Evolutionary conservation across 1,140 invertebrate species (phyloP).

Genomic region (Zaprionus ornatus): DNA sequence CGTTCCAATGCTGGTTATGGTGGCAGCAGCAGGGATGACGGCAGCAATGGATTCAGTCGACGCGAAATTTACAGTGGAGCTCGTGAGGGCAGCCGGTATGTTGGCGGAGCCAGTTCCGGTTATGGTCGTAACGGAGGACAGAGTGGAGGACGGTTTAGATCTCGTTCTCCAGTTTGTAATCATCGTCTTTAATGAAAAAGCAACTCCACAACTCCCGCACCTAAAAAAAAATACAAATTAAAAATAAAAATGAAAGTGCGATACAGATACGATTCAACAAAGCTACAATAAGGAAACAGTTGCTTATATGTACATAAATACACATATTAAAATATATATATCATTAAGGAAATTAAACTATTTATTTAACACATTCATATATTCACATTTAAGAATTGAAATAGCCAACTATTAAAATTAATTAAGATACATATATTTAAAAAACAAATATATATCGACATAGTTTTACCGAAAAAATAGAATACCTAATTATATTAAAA

Average conservation of each 20-base stretch:
- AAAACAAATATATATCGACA: constrained; percentile 39
- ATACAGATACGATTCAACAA: constrained; percentile 32
- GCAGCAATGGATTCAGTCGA: constrained; percentile 77
- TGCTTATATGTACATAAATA: constrained; percentile 50
- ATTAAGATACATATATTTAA: constrained; percentile 46
- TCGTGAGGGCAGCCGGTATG: constrained; percentile 83
- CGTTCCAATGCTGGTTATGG: constrained; percentile 83
- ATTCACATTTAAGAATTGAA: constrained; percentile 52
- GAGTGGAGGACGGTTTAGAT: constrained; percentile 76
- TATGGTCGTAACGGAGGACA: constrained; percentile 83
- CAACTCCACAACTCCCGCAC: constrained; percentile 29
- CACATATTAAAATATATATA: constrained; percentile 40
- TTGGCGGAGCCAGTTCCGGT: constrained; percentile 78
- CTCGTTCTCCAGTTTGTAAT: constrained; percentile 71
- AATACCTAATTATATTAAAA: constrained; percentile 49
- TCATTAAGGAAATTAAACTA: constrained; percentile 43
- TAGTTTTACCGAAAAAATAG: constrained; percentile 49
- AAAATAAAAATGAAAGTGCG: constrained; percentile 43
- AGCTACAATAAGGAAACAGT: constrained; percentile 29
- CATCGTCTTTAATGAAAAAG: constrained; percentile 72
- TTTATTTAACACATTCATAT: constrained; percentile 47
- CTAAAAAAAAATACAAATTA: constrained; percentile 44
- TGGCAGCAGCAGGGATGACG: constrained; percentile 66
- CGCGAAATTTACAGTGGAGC: constrained; percentile 81
- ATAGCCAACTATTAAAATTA: constrained; percentile 48